phyloP scores from a whole-genome alignment of 2,888 invertebrate genomes.

The Calameuta pallipes region DNA sequence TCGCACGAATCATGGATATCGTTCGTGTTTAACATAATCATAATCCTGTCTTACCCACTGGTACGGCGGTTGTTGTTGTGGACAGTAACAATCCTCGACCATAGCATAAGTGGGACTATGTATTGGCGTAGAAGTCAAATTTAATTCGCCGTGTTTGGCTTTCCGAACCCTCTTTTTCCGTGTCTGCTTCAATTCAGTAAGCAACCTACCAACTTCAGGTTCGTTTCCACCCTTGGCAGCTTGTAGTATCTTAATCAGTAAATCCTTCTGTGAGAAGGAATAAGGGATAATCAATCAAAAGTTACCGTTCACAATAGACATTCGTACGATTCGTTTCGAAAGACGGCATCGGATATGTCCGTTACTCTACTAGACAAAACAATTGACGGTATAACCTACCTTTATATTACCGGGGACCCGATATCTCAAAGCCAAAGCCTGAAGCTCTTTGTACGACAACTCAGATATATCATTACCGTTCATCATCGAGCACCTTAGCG shows the following conservation, averaged over 20 bases:
- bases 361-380: not conserved
- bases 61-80: constrained; percentile 43
- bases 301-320: not conserved
- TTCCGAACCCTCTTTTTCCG: constrained; percentile 54
- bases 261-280: constrained; percentile 46
- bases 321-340: not conserved
- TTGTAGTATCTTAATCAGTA: constrained; percentile 52
- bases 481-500: constrained; percentile 14
- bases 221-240: constrained; percentile 52
- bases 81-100: constrained; percentile 51
- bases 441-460: constrained; percentile 59
- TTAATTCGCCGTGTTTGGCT: constrained; percentile 36
- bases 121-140: constrained; percentile 44
- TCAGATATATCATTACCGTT: constrained; percentile 47
- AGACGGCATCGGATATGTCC: not conserved
- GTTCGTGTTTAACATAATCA: constrained; percentile 3
- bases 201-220: constrained; percentile 45
- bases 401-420: constrained; percentile 61
- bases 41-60: constrained; percentile 52
- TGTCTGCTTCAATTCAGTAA: constrained; percentile 52
- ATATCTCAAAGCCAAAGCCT: constrained; percentile 53
- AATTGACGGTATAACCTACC: constrained; percentile 38
- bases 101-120: constrained; percentile 49
- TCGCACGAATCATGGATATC: not conserved
- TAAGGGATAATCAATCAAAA: not conserved